phyloP scores from a whole-genome alignment of 2,113 vertebrate genomes.

The Misgurnus mizolepis region DNA sequence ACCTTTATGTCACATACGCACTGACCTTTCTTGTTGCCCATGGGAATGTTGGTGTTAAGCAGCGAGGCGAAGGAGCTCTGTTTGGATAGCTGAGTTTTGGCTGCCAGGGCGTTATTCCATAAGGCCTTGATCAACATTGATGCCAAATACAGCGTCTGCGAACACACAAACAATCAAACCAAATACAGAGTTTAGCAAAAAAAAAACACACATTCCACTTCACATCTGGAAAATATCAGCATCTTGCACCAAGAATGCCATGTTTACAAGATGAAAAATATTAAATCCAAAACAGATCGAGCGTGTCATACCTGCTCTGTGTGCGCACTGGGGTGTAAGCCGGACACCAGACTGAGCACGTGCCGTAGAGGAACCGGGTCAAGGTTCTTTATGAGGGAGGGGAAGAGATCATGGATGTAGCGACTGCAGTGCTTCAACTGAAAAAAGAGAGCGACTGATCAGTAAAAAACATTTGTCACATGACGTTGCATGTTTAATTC shows the following conservation, averaged over 20 bases:
- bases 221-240: neutral
- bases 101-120: conserved; percentile 98
- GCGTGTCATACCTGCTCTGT: conserved; percentile 90
- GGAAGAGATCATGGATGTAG: conserved; percentile 98
- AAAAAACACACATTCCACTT: neutral
- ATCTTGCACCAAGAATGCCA: too few relatives aligned
- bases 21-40: conserved; percentile 98
- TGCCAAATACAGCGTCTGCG: conserved; percentile 93
- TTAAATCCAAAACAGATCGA: too few relatives aligned
- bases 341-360: conserved; percentile 95
- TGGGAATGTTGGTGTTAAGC: conserved; percentile 94
- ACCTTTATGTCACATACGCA: too few relatives aligned
- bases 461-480: too few relatives aligned
- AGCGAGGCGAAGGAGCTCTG: conserved; percentile 98
- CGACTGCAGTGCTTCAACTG: conserved; percentile 98
- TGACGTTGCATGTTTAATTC: too few relatives aligned
- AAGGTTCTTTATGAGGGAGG: conserved; percentile 97
- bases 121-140: conserved; percentile 99
- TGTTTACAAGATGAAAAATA: too few relatives aligned
- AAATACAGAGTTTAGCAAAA: neutral
- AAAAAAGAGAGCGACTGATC: conserved; percentile 3
- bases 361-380: conserved; percentile 96
- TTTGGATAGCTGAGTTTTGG: conserved; percentile 97
- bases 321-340: conserved; percentile 95
- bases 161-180: neutral